Base-by-base conservation (phyloP, 2,888 invertebrate genomes). In the Lymantria dispar region DNA sequence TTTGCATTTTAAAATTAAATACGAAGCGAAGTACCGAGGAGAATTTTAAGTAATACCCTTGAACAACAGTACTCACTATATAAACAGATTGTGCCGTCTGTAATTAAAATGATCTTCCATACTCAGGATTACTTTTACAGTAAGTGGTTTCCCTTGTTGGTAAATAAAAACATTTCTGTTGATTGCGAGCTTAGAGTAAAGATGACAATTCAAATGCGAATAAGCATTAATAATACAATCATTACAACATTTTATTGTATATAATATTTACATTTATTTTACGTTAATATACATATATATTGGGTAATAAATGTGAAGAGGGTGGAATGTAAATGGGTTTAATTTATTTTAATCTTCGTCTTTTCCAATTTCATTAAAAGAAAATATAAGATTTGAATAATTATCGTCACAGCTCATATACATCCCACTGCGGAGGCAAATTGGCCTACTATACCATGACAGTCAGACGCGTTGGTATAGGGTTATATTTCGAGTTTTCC, bases 1-100 rank as follows among this genome's bases (percentile, higher is more conserved):
- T 83, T 83, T 78, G 71, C 80, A 80, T 80, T 80, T 77, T 76
- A 75, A 76, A 76, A 67, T 69, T 62, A 65, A 75, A 74, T 73
- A 72, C 52, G 64, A 68, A 70, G 60, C 69, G 61, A 68, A 74
- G 73, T 75, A 77, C 74, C 71, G 76, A 65, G 70, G 60, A 48
- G 43, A 70, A 72, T 70, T 74, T 70, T 54, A 42, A 58, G 60
- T 58, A 74, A 74, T 80, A 72, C 71, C 72, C 60, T 51, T 68
- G 72, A 67, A 70, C 5, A 72, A 78, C 71, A 69, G 70, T 68
- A 7, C 41, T n/a, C n/a, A 8, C 1, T 8, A 10, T 11, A 40
- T 15, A 40, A 40, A 40, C 40, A 15, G 5, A 40, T 8, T 14
- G 15, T 22, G n/a, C 29, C 12, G 22, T 22, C 29, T 29, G 29